These are phyloP conservation scores for Odontamblyopus lacepedii DNA, from an alignment of 2,797 vertebrate genomes.

Conservation along the genomic window DNA sequence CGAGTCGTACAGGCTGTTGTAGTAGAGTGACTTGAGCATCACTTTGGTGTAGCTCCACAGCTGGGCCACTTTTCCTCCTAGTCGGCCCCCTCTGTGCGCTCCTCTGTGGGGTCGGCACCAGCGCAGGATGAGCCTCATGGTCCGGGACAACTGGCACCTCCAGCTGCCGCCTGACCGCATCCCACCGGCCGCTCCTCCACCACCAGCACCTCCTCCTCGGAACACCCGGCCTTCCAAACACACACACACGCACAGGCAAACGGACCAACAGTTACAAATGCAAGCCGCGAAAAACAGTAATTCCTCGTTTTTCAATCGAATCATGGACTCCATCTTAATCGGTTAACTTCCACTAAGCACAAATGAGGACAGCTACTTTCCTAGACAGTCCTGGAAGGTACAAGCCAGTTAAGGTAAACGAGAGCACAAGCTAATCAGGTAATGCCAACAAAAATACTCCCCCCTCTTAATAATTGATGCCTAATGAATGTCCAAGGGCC, in stretches of 20 bases:
- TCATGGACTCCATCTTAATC: conserved; percentile 8
- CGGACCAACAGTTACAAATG: conserved; percentile 57
- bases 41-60: conserved; percentile 87
- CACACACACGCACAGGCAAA: conserved; percentile 63
- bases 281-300: conserved; percentile 58
- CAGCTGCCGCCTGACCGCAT: conserved; percentile 75
- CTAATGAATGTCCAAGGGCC: conserved; percentile 35
- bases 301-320: conserved; percentile 48
- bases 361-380: neutral
- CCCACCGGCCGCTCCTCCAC: conserved; percentile 19
- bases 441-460: conserved; percentile 38
- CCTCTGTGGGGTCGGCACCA: conserved; percentile 80
- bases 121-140: conserved; percentile 82
- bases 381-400: neutral
- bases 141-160: conserved; percentile 82
- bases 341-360: neutral
- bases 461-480: conserved; percentile 65
- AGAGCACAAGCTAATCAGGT: conserved; percentile 35
- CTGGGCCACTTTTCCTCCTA: conserved; percentile 57
- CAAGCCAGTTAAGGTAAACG: conserved; percentile 30
- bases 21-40: conserved; percentile 86
- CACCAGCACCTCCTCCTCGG: conserved; percentile 22
- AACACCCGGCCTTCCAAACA: conserved; percentile 57
- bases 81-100: conserved; percentile 20
- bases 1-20: conserved; percentile 87